Base-by-base conservation (phyloP, 2,888 invertebrate genomes). In the Clunio marinus region DNA sequence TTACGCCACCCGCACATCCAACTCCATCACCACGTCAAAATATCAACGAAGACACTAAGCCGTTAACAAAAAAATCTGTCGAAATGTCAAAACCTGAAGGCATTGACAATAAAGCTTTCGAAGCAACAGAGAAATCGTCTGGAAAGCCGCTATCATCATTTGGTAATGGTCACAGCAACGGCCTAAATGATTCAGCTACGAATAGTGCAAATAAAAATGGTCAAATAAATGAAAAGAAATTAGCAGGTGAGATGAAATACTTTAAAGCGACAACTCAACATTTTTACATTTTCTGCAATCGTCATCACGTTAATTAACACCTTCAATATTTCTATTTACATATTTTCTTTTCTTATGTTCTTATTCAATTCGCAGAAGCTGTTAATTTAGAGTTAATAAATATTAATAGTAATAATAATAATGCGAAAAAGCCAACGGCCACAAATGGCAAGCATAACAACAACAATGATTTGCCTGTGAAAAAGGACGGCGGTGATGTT, bases 371-470 rank as follows among this genome's bases (percentile, higher is more conserved):
- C 55, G 74, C 77, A 69, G 90, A 90, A 81, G 89, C 90, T 35
- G 89, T 90, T 70, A 91, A 90, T 77, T 79, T 90, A 73, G 91
- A 91, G 76, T 81, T 91, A 74, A 88, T 90, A 71, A 89, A 89
- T 75, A 81, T 90, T 80, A 87, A 83, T 75, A 84, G 85, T 24
- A 78, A 77, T 72, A 76, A 60, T 68, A 68, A 68, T 45, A n/a
- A n/a, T n/a, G 32, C 35, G 27, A 68, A 68, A 20, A 68, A 68
- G 25, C 24, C 55, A 24, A 24, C 66, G 58, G 69, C 81, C 24
- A 81, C 82, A 72, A 84, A 84, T 72, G 84, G 84, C 4, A 81
- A 80, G 71, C 81, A 82, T 73, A 83, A 79, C 69, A 78, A 82
- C 1, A n/a, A n/a, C n/a, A 84, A 83, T 72, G 75, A 77, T 20